Conservation (phyloP, 2,888 invertebrate species). For the Amiota communis region DNA sequence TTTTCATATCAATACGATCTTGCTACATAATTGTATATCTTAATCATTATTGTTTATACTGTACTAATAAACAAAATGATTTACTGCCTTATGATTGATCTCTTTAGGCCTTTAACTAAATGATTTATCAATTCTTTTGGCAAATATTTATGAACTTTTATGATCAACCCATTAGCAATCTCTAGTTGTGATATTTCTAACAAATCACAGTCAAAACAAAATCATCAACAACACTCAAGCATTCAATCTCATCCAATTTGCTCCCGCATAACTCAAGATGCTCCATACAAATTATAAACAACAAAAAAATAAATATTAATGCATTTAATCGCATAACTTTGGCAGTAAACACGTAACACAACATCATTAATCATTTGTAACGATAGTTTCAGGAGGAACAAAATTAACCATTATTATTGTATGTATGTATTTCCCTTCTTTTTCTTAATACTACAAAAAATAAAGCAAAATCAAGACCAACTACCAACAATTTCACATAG, state of each 20-base stretch:
- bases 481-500: no score
- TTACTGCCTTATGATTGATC: no score
- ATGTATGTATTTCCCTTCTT: neutral
- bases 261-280: neutral
- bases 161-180: no score
- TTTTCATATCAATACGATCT: no score
- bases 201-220: no score
- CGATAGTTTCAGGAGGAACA: no score
- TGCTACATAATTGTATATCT: no score
- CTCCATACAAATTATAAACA: neutral
- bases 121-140: neutral
- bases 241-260: neutral
- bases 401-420: slow-evolving; percentile 12
- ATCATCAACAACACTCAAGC: slow-evolving; percentile 15
- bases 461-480: no score
- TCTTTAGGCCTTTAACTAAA: neutral
- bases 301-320: slow-evolving; percentile 33
- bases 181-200: no score
- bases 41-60: no score
- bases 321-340: slow-evolving; percentile 59
- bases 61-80: no score
- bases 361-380: slow-evolving; percentile 53
- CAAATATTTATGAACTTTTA: neutral
- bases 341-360: slow-evolving; percentile 61
- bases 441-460: no score